Base-by-base conservation (phyloP, 2,797 vertebrate genomes). In the Hemitrygon akajei region DNA sequence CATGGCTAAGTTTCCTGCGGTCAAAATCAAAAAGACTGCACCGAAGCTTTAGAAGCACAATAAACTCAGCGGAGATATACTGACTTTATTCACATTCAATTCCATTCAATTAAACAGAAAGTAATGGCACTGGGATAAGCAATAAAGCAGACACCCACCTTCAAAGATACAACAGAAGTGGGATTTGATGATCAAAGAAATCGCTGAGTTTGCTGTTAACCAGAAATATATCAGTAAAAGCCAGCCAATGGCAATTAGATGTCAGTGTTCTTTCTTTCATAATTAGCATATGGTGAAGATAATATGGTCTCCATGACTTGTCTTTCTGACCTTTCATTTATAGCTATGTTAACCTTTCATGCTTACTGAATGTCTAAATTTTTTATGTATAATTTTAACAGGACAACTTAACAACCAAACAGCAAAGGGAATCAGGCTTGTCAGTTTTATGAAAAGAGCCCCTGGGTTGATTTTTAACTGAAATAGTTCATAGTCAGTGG, bases 301-400 rank as follows among this genome's bases (percentile, higher is more conserved):
- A 76, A 93, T 93, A 58, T 93, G 75, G 40, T 93, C 71, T 93
- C 27, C 12, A 75, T 93, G 27, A 75, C 71, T 93, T 93, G 40
- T n/a, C 30, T 56, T 20, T 63, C 18, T 89, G 16, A 76, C 27
- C 91, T 93, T 76, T 58, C 47, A 75, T 40, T 93, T 76, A 76
- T 76, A 93, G 40, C 25, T 30, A 93, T 40, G 0, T 93, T 93
- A 93, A 93, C 71, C 40, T 93, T 93, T 76, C 14, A 3, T 37
- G n/a, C n/a, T 37, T 34, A 69, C n/a, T 89, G 20, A 89, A 37
- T 37, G n/a, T n/a, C n/a, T 20, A 69, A 47, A 63, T 69, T 37
- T 89, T 89, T 16, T 87, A 63, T 66, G 18, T 16, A 87, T 60
- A 63, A 30, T 34, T 87, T 34, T 89, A 69, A 69, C 6, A 37